phyloP scores from a whole-genome alignment of 2,888 invertebrate species.

The Protonemura montana region DNA sequence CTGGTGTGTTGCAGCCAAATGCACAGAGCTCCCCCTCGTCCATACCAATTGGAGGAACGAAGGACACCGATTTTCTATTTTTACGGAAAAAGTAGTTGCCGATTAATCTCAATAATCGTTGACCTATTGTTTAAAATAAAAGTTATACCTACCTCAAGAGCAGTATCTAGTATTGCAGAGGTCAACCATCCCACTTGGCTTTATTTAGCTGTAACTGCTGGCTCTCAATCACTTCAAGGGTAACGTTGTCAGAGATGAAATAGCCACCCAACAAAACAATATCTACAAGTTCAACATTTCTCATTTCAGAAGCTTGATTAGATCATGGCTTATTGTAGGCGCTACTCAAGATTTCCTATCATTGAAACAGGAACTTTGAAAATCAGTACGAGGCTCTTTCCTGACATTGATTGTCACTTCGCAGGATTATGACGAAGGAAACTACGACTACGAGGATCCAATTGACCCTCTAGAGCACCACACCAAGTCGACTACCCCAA shows the following conservation, averaged over 20 bases:
- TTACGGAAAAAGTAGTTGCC: background rate
- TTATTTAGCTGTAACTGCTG: background rate
- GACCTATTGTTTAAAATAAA: background rate
- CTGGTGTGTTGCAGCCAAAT: background rate
- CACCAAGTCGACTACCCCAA: conserved; percentile 8
- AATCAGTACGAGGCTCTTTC: background rate
- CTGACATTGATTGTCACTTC: background rate
- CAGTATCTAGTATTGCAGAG: background rate
- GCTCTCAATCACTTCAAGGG: background rate
- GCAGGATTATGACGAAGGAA: conserved; percentile 31
- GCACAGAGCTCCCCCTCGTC: background rate
- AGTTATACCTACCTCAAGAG: background rate
- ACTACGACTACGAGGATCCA: conserved; percentile 37
- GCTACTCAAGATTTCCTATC: too few relatives aligned
- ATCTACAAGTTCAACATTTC: background rate
- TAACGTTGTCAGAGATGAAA: background rate
- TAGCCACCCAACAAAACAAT: background rate
- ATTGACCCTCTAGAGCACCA: background rate
- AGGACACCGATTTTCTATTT: background rate
- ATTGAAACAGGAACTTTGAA: background rate
- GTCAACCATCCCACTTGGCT: background rate
- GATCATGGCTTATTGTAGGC: background rate
- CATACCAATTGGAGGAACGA: background rate
- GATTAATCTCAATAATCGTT: background rate
- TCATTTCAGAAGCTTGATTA: background rate